Conservation (phyloP, 1,140 invertebrate species). For the Sitobion miscanthi region DNA sequence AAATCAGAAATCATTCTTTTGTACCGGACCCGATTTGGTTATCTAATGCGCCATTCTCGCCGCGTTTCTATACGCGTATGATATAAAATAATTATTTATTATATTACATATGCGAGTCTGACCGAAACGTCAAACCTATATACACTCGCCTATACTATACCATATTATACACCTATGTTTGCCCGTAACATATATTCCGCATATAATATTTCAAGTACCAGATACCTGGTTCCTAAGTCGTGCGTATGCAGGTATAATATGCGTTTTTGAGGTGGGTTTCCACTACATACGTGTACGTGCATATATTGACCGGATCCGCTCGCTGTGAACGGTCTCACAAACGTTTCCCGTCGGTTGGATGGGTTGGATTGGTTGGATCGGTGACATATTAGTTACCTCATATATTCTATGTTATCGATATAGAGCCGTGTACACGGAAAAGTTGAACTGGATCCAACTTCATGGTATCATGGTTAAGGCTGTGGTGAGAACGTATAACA, state of each 20-base stretch:
- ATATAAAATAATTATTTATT: slow-evolving; percentile 11
- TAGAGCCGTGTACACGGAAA: too few relatives aligned
- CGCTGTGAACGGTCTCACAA: too few relatives aligned
- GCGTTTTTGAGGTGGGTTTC: background rate
- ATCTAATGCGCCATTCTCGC: background rate
- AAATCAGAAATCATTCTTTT: slow-evolving; percentile 15
- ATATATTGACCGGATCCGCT: too few relatives aligned
- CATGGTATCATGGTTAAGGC: too few relatives aligned
- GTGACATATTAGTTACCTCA: too few relatives aligned
- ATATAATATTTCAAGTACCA: background rate
- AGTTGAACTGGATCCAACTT: too few relatives aligned
- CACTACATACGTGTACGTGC: too few relatives aligned
- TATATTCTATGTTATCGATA: too few relatives aligned
- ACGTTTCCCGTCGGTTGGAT: too few relatives aligned
- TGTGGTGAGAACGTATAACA: too few relatives aligned
- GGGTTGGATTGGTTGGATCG: too few relatives aligned
- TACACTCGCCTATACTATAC: background rate
- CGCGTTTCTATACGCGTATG: background rate
- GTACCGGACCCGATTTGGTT: background rate
- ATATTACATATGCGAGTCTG: background rate
- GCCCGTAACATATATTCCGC: background rate
- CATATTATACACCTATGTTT: too few relatives aligned
- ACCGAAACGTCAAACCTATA: background rate
- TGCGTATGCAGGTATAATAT: background rate
- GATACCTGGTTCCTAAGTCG: background rate